Conservation (phyloP, 2,888 invertebrate species). For the Rhopalosiphum nymphaeae region DNA sequence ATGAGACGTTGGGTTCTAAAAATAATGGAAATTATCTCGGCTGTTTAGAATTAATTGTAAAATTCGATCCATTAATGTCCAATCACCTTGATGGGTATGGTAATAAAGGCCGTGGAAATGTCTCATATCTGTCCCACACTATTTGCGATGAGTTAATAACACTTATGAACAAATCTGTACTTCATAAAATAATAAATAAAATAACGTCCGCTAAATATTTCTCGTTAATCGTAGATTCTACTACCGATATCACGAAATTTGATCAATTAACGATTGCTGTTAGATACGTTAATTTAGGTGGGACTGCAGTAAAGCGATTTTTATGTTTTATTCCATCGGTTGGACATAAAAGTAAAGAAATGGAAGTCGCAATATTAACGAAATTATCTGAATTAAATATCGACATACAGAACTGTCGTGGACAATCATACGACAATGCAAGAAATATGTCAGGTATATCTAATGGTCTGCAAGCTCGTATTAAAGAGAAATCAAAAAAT, state of each 20-base stretch:
- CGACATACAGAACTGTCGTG: slow-evolving; percentile 4
- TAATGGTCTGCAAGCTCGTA: slow-evolving; percentile 15
- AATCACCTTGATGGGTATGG: slow-evolving; percentile 5
- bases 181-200: not conserved
- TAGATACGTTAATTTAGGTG: slow-evolving; percentile 27
- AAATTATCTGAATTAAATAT: slow-evolving; percentile 29
- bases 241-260: slow-evolving; percentile 1
- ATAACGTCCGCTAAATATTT: slow-evolving; percentile 11
- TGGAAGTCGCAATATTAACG: slow-evolving; percentile 14
- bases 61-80: slow-evolving; percentile 66
- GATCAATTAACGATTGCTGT: slow-evolving; percentile 32
- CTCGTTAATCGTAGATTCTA: slow-evolving; percentile 27
- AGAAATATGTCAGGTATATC: slow-evolving; percentile 24
- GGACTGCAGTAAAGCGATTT: slow-evolving; percentile 17
- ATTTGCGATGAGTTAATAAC: slow-evolving; percentile 33
- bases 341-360: slow-evolving; percentile 15
- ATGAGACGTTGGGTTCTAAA: slow-evolving; percentile 57
- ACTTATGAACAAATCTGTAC: not conserved
- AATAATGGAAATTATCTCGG: slow-evolving; percentile 66
- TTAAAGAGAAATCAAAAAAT: slow-evolving; percentile 2
- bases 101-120: slow-evolving; percentile 33
- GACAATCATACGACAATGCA: slow-evolving; percentile 27
- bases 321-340: slow-evolving; percentile 28
- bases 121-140: slow-evolving; percentile 37
- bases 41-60: slow-evolving; percentile 62